Conservation (phyloP, 2,113 vertebrate genomes). For the Tragulus kanchil region DNA sequence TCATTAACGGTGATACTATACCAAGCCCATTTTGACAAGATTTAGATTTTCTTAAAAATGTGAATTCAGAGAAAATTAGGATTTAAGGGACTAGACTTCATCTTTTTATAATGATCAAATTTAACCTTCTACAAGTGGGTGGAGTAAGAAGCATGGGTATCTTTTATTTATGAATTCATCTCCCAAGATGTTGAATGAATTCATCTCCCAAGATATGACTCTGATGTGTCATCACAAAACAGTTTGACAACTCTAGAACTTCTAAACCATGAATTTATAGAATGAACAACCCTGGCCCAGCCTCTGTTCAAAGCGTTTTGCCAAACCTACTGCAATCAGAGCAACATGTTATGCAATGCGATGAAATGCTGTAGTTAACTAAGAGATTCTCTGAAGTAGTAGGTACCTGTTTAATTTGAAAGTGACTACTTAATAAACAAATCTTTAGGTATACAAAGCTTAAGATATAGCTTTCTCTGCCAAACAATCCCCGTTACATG, state of each 20-base stretch:
- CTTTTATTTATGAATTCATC: no score
- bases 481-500: constrained; percentile 52
- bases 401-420: constrained; percentile 64
- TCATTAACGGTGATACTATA: neutral
- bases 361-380: constrained; percentile 64
- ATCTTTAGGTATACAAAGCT: constrained; percentile 66
- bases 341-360: constrained; percentile 36
- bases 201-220: neutral
- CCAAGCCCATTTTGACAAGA: neutral
- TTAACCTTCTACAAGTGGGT: neutral
- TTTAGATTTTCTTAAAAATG: neutral
- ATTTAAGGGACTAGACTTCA: neutral
- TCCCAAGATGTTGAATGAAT: neutral
- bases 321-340: constrained; percentile 41
- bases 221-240: neutral
- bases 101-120: constrained; percentile 13
- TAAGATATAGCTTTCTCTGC: constrained; percentile 49
- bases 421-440: constrained; percentile 76
- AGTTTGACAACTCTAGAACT: neutral
- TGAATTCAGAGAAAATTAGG: constrained; percentile 31
- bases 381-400: constrained; percentile 58
- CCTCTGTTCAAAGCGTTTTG: constrained; percentile 34
- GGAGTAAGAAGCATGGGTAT: neutral
- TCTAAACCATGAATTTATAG: constrained; percentile 58
- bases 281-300: constrained; percentile 32